A percentile compares a stretch with the other conserved stretches of the same genome.
These are phyloP conservation scores for Xiphophorus birchmanni DNA, from an alignment of 2,797 vertebrate species.

Conservation along the genomic window DNA sequence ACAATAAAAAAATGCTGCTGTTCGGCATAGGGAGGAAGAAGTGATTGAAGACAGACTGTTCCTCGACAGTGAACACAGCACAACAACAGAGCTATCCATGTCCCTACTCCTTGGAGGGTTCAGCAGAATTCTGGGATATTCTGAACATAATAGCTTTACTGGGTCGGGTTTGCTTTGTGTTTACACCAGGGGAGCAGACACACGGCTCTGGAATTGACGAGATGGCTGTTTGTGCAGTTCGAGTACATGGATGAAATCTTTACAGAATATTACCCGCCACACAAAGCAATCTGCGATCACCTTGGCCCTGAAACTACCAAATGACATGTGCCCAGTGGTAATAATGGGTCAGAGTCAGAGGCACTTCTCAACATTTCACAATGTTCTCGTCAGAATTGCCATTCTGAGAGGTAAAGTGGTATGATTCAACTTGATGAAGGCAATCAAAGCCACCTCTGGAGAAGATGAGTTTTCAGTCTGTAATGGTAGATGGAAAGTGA, in stretches of 20 bases:
- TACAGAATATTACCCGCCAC: neutral
- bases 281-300: neutral
- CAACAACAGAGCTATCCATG: constrained; percentile 3
- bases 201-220: constrained; percentile 29
- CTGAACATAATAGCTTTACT: constrained; percentile 35
- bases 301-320: constrained; percentile 14
- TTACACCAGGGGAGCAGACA: constrained; percentile 36
- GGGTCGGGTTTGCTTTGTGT: constrained; percentile 34
- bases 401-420: constrained; percentile 8
- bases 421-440: constrained; percentile 34
- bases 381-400: constrained; percentile 13
- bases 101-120: constrained; percentile 23
- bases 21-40: constrained; percentile 34
- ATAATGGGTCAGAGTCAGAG: constrained; percentile 16
- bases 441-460: constrained; percentile 19
- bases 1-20: constrained; percentile 41
- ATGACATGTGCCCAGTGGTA: neutral
- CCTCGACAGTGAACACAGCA: constrained; percentile 34
- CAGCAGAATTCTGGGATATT: constrained; percentile 35
- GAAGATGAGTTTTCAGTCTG: constrained; percentile 35
- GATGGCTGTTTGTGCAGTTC: constrained; percentile 5
- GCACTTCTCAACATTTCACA: constrained; percentile 20
- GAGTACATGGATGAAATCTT: neutral
- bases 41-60: constrained; percentile 18
- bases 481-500: constrained; percentile 32